Evolutionary conservation across 2,797 vertebrate genomes (phyloP).

Genomic region (Sebastes itinus): DNA sequence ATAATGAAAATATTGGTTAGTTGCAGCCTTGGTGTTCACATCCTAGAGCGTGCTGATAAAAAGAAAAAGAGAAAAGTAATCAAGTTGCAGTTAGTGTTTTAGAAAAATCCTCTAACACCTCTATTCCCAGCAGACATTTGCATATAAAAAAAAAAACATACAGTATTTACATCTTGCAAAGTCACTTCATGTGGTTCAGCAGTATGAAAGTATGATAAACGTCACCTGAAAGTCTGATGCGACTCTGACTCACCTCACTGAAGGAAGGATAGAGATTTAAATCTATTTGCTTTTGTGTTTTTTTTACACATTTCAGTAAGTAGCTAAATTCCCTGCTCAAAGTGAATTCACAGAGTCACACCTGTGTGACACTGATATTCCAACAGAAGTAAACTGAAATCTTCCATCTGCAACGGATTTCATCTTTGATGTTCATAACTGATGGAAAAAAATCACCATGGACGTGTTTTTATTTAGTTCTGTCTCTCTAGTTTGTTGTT

Average conservation of each 20-base stretch:
- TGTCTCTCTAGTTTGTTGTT: constrained; percentile 55
- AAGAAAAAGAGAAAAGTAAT: background rate
- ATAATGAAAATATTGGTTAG: too few relatives aligned
- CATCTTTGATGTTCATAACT: constrained; percentile 16
- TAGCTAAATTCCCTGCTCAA: background rate
- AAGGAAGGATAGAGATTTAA: background rate
- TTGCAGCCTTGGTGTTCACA: background rate
- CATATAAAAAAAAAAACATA: background rate
- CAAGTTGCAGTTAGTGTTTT: background rate
- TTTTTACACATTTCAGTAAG: background rate
- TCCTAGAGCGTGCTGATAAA: background rate
- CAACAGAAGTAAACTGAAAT: constrained; percentile 13
- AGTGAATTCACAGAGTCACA: background rate
- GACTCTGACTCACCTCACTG: background rate
- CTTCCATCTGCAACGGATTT: background rate
- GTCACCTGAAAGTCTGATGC: background rate
- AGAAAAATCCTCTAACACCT: background rate
- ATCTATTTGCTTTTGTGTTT: background rate
- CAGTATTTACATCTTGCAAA: constrained; percentile 7
- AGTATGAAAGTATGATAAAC: background rate
- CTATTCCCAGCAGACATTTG: constrained; percentile 8
- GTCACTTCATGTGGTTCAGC: background rate
- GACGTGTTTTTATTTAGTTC: constrained; percentile 33
- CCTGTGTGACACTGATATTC: background rate
- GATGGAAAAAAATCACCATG: constrained; percentile 28